These are phyloP conservation scores for Siphamia tubifer DNA, from an alignment of 2,113 vertebrate genomes.

Conservation along the genomic window DNA sequence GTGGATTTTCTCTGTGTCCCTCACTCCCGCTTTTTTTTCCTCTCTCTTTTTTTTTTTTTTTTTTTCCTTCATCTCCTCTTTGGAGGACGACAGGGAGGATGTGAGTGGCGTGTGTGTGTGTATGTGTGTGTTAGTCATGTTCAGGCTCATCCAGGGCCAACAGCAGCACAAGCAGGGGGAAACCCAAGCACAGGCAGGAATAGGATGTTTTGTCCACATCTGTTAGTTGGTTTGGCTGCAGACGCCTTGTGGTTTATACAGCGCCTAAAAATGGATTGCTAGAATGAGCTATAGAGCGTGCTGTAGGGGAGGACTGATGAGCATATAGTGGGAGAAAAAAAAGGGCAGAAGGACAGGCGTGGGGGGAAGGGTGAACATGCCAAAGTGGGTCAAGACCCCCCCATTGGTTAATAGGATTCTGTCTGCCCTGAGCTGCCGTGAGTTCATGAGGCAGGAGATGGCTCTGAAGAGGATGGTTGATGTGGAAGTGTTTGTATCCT, in stretches of 20 bases:
- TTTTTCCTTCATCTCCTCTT: neutral
- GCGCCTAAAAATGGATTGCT: conserved; percentile 68
- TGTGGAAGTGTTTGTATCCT: conserved; percentile 42
- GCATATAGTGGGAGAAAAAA: conserved; percentile 18
- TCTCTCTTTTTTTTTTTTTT: neutral
- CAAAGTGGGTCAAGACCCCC: conserved; percentile 65
- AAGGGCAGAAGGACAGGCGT: conserved; percentile 43
- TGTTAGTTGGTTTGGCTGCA: conserved; percentile 69
- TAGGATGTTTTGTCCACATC: conserved; percentile 75
- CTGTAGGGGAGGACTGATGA: conserved; percentile 46
- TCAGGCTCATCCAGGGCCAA: conserved; percentile 68
- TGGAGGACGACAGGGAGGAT: conserved; percentile 38
- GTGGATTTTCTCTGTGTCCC: conserved; percentile 35
- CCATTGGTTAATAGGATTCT: conserved; percentile 72
- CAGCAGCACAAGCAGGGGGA: conserved; percentile 66
- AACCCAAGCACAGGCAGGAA: conserved; percentile 66
- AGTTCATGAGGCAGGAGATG: conserved; percentile 45
- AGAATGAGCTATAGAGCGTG: conserved; percentile 31
- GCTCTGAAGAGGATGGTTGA: conserved; percentile 46
- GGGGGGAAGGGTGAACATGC: conserved; percentile 54
- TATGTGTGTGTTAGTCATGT: conserved; percentile 72
- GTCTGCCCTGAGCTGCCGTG: conserved; percentile 60
- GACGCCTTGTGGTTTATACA: conserved; percentile 56
- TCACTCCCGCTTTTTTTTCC: conserved; percentile 1
- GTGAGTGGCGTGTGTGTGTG: conserved; percentile 48